Percentiles rank a stretch among this genome's conserved stretches.
Evolutionary conservation across 2,113 vertebrate species (phyloP).

Genomic region (Halcyon malimbica): DNA sequence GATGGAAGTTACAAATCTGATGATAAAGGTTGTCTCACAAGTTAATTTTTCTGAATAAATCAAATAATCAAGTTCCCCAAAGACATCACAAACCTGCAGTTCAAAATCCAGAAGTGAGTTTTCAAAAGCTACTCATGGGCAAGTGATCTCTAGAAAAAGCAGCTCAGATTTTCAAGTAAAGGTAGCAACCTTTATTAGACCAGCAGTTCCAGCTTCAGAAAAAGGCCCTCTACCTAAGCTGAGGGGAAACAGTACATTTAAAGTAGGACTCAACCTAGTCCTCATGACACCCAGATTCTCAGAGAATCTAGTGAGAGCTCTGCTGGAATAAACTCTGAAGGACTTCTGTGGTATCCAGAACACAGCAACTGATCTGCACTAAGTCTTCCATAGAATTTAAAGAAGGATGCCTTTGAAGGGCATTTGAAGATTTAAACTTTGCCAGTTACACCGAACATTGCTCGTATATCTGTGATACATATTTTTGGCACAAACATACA

Average conservation of each 20-base stretch:
- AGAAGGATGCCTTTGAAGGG: conserved; percentile 59
- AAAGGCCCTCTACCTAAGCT: not conserved
- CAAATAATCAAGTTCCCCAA: not conserved
- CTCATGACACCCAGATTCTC: not conserved
- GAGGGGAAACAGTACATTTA: not conserved
- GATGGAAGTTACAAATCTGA: not conserved
- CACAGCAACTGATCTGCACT: not conserved
- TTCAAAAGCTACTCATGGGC: not conserved
- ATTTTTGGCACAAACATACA: conserved; percentile 67
- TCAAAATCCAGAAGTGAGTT: not conserved
- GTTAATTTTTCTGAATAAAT: not conserved
- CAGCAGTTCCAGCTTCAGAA: not conserved
- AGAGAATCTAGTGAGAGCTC: not conserved
- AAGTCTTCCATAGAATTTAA: conserved; percentile 33
- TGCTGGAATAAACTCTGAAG: not conserved
- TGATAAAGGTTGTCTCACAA: not conserved
- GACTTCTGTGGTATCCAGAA: not conserved
- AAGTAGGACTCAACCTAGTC: not conserved
- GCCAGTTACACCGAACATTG: conserved; percentile 43
- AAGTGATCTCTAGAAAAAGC: not conserved
- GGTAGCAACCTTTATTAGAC: not conserved
- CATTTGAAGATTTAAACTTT: conserved; percentile 72
- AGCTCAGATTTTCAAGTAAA: not conserved
- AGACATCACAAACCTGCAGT: not conserved
- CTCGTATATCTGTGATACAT: conserved; percentile 58